Conservation (phyloP, 2,888 invertebrate genomes). For the Nowickia ferox region DNA sequence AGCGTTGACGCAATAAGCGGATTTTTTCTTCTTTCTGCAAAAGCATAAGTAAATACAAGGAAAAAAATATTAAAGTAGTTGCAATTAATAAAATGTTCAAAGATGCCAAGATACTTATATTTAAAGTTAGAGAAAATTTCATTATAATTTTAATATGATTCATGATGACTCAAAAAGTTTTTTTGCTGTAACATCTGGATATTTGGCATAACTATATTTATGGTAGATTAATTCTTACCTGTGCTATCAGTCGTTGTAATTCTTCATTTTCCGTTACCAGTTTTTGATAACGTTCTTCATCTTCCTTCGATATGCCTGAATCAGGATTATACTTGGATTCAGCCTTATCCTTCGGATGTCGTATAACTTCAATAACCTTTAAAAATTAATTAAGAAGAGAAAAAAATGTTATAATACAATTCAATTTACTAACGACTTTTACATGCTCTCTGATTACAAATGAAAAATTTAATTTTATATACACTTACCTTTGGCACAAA, state of each 20-base stretch:
- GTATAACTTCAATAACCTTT: constrained; percentile 93
- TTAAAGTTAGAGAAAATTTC: no score
- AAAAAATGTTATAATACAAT: constrained; percentile 11
- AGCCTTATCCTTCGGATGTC: constrained; percentile 93
- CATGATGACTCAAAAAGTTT: no score
- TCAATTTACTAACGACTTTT: no score
- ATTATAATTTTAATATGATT: no score
- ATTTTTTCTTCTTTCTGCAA: constrained; percentile 94
- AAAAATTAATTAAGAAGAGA: constrained; percentile 75
- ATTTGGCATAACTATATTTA: no score
- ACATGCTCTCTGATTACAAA: not conserved
- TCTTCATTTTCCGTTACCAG: constrained; percentile 97
- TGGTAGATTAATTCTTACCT: constrained; percentile 85
- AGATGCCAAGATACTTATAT: no score
- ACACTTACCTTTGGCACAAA: constrained; percentile 96
- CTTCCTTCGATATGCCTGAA: constrained; percentile 92
- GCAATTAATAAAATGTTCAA: no score
- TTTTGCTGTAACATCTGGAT: no score
- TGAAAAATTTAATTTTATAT: not conserved
- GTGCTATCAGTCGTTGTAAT: constrained; percentile 95
- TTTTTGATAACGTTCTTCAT: constrained; percentile 97
- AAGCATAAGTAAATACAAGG: not conserved
- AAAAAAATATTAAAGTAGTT: not conserved
- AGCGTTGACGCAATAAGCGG: constrained; percentile 90
- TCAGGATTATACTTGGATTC: constrained; percentile 95